Conservation (phyloP, 2,888 invertebrate genomes). For the Lasioglossum marginatum region DNA sequence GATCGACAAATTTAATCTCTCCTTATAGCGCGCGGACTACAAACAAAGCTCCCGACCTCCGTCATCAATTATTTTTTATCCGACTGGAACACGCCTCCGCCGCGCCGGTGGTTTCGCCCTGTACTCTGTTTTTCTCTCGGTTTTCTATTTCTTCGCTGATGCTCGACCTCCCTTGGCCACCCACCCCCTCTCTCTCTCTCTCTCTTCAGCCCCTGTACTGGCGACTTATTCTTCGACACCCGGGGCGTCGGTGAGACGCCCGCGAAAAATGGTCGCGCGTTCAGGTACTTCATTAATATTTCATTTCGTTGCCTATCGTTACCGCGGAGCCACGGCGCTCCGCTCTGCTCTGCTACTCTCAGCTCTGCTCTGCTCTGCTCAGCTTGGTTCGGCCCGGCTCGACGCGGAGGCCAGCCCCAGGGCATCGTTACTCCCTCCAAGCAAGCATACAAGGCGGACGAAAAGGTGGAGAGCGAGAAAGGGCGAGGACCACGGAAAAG, state of each 20-base stretch:
- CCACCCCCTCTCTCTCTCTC: not conserved
- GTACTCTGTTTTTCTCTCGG: not conserved
- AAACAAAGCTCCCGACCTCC: slow-evolving; percentile 17
- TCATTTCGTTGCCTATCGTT: slow-evolving; percentile 85
- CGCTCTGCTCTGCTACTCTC: not conserved
- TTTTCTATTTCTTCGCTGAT: slow-evolving; percentile 47
- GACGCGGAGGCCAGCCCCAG: slow-evolving; percentile 73
- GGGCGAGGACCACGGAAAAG: slow-evolving; percentile 64
- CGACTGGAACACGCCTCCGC: slow-evolving; percentile 29
- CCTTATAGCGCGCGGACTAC: not conserved
- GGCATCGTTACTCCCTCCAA: slow-evolving; percentile 84
- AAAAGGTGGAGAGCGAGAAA: slow-evolving; percentile 71
- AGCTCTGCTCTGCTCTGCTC: not conserved
- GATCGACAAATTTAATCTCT: slow-evolving; percentile 6
- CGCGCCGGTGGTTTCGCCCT: slow-evolving; percentile 33
- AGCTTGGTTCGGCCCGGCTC: slow-evolving; percentile 44
- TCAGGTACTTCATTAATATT: slow-evolving; percentile 83
- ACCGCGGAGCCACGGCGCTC: slow-evolving; percentile 75
- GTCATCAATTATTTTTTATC: slow-evolving; percentile 42
- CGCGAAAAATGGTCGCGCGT: slow-evolving; percentile 75
- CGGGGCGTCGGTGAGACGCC: slow-evolving; percentile 71
- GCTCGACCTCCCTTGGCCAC: slow-evolving; percentile 23
- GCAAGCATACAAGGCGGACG: slow-evolving; percentile 68
- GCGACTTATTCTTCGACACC: slow-evolving; percentile 71
- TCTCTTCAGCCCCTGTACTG: slow-evolving; percentile 18